Conservation (phyloP, 2,888 invertebrate genomes). For the Zaprionus lineosus region DNA sequence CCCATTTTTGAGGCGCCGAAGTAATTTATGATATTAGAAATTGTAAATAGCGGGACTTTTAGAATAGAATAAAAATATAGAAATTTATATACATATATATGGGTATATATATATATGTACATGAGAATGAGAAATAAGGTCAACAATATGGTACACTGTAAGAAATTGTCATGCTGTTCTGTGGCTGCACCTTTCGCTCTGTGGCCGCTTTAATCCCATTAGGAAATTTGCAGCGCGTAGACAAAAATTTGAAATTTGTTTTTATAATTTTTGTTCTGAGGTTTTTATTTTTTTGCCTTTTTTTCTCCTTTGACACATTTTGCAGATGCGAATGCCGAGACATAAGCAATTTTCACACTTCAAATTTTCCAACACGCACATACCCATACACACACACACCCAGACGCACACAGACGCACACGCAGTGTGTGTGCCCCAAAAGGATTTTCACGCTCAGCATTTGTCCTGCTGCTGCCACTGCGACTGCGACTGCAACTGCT, state of each 20-base stretch:
- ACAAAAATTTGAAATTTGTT: conserved; percentile 20
- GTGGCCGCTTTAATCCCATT: conserved; percentile 35
- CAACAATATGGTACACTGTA: no score
- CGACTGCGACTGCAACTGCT: conserved; percentile 33
- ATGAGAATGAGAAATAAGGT: no score
- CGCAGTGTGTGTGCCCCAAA: conserved; percentile 29
- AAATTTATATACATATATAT: no score
- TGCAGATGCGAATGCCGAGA: conserved; percentile 60
- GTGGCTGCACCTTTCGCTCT: conserved; percentile 9
- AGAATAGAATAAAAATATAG: no score
- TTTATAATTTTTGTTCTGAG: conserved; percentile 17
- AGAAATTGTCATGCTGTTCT: no score
- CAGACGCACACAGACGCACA: conserved; percentile 22
- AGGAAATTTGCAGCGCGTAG: conserved; percentile 11
- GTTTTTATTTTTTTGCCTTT: conserved; percentile 14
- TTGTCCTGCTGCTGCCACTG: conserved; percentile 53
- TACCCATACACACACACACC: conserved; percentile 16
- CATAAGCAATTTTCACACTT: conserved; percentile 69
- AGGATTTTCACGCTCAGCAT: conserved; percentile 64
- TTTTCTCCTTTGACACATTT: conserved; percentile 34
- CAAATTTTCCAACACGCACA: conserved; percentile 34
- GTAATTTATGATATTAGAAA: conserved; percentile 1
- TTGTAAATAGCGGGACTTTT: no score
- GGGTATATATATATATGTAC: no score
- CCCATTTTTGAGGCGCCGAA: conserved; percentile 38